Base-by-base conservation (phyloP, 2,113 vertebrate species). In the Pyrgilauda ruficollis region DNA sequence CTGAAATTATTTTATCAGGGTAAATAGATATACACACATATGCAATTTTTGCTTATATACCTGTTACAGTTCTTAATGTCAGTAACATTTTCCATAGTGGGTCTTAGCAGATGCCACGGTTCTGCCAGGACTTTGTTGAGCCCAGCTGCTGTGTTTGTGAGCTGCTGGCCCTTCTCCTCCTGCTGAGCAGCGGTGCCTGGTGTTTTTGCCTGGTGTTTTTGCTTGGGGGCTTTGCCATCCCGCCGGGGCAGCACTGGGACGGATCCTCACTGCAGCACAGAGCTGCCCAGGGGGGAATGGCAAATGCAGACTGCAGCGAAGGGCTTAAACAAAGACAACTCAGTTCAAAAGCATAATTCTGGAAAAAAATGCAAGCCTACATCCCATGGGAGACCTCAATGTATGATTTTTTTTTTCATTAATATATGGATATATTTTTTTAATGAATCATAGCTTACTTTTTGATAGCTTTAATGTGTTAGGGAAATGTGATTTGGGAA, bases 161-260 rank as follows among this genome's bases (percentile, higher is more conserved):
- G 67, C 8, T 47, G 6, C 49, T 37, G 62, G 26, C 50, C 28
- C 1, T 37, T 9, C 59, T 52, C 11, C 37, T 44, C 55, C 55
- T 62, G 43, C 43, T 47, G 41, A 9, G 37, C 28, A 14, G n/a
- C 2, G 2, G 16, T 22, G 59, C 31, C 50, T 14, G 24, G 8
- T 62, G 49, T 46, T 28, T 4, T 16, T 75, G 67, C 21, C 39
- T 22, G 20, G 21, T 46, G 19, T 4, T 5, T 46, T 20, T 10
- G 41, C 41, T 39, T 14, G 14, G 6, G 61, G 33, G 62, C 30
- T 4, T 18, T 76, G 59, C 30, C 35, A 15, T n/a, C 59, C n/a
- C 3, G 1, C 17, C 9, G 1, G 1, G 4, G 68, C 47, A 74
- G 49, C 23, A 2, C 47, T 6, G 0, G 50, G 30, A 35, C 72